Evolutionary conservation across 2,888 invertebrate species (phyloP), one percentile per base, ranked within the genome.

Genomic region (Globia sparganii): DNA sequence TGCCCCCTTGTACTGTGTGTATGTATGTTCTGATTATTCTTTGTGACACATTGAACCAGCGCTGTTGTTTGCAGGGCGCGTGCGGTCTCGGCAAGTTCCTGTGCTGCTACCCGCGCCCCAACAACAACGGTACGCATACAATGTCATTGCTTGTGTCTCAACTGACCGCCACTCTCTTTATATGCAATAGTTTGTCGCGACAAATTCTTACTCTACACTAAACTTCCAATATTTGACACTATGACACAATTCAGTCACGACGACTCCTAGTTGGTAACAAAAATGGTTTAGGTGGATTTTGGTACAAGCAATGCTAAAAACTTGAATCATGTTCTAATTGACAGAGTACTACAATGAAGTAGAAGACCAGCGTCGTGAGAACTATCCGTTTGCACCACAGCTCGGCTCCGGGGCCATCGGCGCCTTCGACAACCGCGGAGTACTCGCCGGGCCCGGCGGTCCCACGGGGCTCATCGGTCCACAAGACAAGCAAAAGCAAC

Each of bases 61-160:
- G 21, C 6, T 62, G 31, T 62, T 67, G 21, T 84, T 68, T 34
- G 28, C 69, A 98, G 98, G 97, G 97, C 21, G 97, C 97, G 34
- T 98, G 98, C 87, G 97, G 97, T 49, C 93, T 93, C 0, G 97
- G 97, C 15, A 97, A 97, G 91, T 97, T 96, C 84, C 97, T 98
- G 80, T 98, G 98, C 90, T 98, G 98, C 89, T 97, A 97, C 92
- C 97, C 97, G 75, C 92, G 93, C 81, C 91, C 93, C 2, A 89
- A 80, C 80, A 88, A 89, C 37, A 78, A 93, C 90, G 95, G 95
- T 95, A 85, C n/a, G 69, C 31, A 58, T 8, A n/a, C 34, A 4
- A 37, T 37, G 11, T 5, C 9, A 34, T 40, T 13, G 0, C 49
- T n/a, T n/a, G 18, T 15, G 8, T 61, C 13, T 37, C 34, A 34